Base-by-base conservation (phyloP, 1,140 invertebrate genomes). In the Achroia grisella region DNA sequence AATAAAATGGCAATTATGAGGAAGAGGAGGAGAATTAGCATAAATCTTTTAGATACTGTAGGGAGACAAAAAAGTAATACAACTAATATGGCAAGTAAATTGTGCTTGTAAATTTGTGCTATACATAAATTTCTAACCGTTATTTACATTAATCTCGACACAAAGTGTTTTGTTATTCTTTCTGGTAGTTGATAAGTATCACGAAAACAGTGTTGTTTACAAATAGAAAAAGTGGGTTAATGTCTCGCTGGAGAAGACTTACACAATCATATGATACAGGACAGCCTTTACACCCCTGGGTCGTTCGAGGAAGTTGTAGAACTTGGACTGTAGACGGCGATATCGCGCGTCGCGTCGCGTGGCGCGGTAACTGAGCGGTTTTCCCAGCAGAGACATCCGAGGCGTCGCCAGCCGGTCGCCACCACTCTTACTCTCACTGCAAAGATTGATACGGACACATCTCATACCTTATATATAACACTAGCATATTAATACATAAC, bases 261-360 rank as follows among this genome's bases (percentile, higher is more conserved):
- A 98, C 96, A 97, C 93, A 70, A 95, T 87, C 82, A 97, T 90
- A 89, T 97, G 96, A 88, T 98, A 98, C 56, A 92, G 87, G 71
- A 96, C 91, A 47, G 95, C 93, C 75, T 91, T 92, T 76, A 91
- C 89, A 55, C 94, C 94, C 58, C 95, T 90, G 44, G 96, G 96
- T 73, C 96, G 87, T 88, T 98, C 96, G 71, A 98, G 90, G 86
- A 97, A 97, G 88, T 97, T 97, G 89, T 97, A 97, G 74, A 97
- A 90, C 81, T 93, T 91, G 70, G 93, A 93, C 86, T 98, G 96
- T 40, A 95, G 87, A 72, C 93, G 91, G 68, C 96, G 89, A 88
- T 96, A 97, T 56, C 94, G 90, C 79, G 93, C 93, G 90, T 96
- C 95, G 86, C 93, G 90, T 78, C 94, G 92, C 86, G 91, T 91